Evolutionary conservation across 2,113 vertebrate genomes (phyloP).

Genomic region (Apaloderma vittatum): DNA sequence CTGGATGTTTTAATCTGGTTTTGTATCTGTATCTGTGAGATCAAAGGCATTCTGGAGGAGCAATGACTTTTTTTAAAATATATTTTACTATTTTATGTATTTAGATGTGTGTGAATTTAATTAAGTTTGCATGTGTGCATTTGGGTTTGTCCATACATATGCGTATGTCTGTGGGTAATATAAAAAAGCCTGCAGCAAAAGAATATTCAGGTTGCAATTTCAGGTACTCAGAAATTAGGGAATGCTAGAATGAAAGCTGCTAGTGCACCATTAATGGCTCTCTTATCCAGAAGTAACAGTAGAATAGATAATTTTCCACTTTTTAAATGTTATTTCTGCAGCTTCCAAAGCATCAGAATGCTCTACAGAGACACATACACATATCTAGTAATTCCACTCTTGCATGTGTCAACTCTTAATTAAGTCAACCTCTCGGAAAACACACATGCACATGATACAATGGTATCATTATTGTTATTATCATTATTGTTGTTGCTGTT

Average conservation of each 20-base stretch:
- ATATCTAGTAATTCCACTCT: background rate
- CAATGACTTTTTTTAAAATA: background rate
- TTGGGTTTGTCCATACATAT: background rate
- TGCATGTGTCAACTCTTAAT: background rate
- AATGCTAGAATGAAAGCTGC: background rate
- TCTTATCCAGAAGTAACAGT: background rate
- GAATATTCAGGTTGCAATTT: background rate
- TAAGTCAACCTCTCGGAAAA: background rate
- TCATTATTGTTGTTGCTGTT: background rate
- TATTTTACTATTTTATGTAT: background rate
- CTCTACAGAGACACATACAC: background rate
- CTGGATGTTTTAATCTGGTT: background rate
- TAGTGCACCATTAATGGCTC: background rate
- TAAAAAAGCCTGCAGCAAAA: background rate
- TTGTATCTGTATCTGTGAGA: background rate
- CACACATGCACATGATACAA: accelerated
- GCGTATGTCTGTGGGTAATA: background rate
- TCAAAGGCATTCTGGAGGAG: background rate
- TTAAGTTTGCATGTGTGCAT: background rate
- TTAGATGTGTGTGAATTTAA: background rate
- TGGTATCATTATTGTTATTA: background rate
- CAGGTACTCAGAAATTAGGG: background rate
- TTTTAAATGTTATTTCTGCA: background rate
- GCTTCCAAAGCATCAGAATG: background rate
- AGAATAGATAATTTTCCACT: background rate